phyloP scores from a whole-genome alignment of 2,797 vertebrate species.

The Amniataba percoides region DNA sequence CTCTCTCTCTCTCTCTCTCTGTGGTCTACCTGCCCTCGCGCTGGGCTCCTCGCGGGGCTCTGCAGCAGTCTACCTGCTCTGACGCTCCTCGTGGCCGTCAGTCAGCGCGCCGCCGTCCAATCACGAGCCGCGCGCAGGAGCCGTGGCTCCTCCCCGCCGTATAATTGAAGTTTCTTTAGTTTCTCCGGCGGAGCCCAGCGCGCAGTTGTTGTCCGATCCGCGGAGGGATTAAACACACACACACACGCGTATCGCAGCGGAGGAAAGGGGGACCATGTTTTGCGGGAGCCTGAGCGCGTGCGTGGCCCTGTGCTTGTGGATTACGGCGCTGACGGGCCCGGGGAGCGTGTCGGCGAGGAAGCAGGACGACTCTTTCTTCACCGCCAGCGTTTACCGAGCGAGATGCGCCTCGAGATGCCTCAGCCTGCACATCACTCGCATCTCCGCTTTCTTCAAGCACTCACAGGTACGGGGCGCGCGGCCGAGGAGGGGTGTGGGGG shows the following conservation, averaged over 20 bases:
- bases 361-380: slow-evolving; percentile 90
- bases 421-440: slow-evolving; percentile 96
- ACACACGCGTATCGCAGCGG: slow-evolving; percentile 1
- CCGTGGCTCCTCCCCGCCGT: slow-evolving; percentile 82
- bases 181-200: slow-evolving; percentile 78
- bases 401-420: slow-evolving; percentile 95
- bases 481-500: no score
- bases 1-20: not conserved
- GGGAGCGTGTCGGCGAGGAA: slow-evolving; percentile 83
- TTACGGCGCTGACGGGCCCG: slow-evolving; percentile 84
- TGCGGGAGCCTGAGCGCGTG: slow-evolving; percentile 78
- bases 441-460: slow-evolving; percentile 94
- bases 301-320: slow-evolving; percentile 88
- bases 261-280: slow-evolving; percentile 85
- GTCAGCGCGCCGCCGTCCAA: slow-evolving; percentile 82
- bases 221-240: slow-evolving; percentile 74
- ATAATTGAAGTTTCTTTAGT: slow-evolving; percentile 88
- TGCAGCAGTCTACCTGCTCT: slow-evolving; percentile 78
- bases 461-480: slow-evolving; percentile 87
- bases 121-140: slow-evolving; percentile 69
- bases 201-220: slow-evolving; percentile 79
- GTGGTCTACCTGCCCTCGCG: no score
- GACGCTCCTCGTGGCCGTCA: slow-evolving; percentile 70
- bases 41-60: no score
- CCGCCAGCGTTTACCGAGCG: slow-evolving; percentile 88